Conservation (phyloP, 2,888 invertebrate species). For the Torymus tubicola region DNA sequence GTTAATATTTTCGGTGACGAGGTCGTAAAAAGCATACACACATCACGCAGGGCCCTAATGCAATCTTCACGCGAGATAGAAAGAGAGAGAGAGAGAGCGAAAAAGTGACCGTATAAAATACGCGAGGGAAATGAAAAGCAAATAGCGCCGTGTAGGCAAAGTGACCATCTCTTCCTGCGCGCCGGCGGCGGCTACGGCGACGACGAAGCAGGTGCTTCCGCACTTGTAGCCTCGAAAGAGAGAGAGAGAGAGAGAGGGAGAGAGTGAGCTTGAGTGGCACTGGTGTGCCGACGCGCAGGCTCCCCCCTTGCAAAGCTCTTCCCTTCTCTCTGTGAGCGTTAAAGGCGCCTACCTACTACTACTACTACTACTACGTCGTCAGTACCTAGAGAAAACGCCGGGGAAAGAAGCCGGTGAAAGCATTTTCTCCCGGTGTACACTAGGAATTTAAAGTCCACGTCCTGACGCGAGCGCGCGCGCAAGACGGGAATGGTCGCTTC, state of each 20-base stretch:
- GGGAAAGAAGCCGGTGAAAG: conserved; percentile 18
- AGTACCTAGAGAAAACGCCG: neutral
- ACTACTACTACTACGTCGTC: neutral
- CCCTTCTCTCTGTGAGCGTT: conserved; percentile 1
- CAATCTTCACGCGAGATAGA: conserved; percentile 38
- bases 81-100: conserved; percentile 13
- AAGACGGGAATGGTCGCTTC: too few species aligned
- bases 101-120: conserved; percentile 1
- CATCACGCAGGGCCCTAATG: too few species aligned
- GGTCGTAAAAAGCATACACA: too few species aligned
- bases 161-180: conserved; percentile 33
- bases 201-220: conserved; percentile 31
- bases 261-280: neutral
- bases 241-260: too few species aligned
- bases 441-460: conserved; percentile 63
- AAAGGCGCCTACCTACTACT: neutral
- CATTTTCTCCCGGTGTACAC: conserved; percentile 33
- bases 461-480: too few species aligned
- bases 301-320: neutral
- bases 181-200: neutral
- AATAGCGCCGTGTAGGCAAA: conserved; percentile 35
- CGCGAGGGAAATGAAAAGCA: conserved; percentile 44
- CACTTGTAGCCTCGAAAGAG: conserved; percentile 1
- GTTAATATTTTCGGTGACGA: too few species aligned
- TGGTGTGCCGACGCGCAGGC: neutral